Percentiles rank a stretch among this genome's conserved stretches.
Conservation (phyloP, 2,113 vertebrate species). For the Lasiurus borealis region DNA sequence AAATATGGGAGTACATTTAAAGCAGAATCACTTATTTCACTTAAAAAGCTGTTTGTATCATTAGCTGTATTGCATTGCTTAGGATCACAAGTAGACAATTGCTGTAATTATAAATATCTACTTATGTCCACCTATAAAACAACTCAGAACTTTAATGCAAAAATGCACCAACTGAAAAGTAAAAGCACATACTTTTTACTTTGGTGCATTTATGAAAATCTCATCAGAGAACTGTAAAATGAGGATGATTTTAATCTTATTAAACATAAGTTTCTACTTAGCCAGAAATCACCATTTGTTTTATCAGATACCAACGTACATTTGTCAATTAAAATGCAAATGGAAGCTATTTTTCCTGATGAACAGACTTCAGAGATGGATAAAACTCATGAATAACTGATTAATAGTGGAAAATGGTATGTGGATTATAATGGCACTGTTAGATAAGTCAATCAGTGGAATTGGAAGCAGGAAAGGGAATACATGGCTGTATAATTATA, state of each 20-base stretch:
- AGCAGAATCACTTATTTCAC: background rate
- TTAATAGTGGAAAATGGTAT: conserved; percentile 64
- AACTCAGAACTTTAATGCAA: background rate
- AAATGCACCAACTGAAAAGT: background rate
- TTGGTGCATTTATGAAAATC: conserved; percentile 47
- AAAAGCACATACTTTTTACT: background rate
- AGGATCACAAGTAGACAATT: background rate
- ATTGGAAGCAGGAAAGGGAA: conserved; percentile 64
- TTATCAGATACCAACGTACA: conserved; percentile 25
- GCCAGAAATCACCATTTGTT: conserved; percentile 35
- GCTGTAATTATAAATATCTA: background rate
- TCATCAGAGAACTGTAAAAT: conserved; percentile 51
- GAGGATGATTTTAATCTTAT: conserved; percentile 51
- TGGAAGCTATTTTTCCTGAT: conserved; percentile 58
- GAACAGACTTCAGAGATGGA: conserved; percentile 63
- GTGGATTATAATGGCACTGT: conserved; percentile 56
- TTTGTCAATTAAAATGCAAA: conserved; percentile 75
- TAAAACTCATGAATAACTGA: conserved; percentile 75
- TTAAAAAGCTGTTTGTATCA: background rate
- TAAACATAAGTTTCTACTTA: conserved; percentile 16
- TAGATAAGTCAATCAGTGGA: conserved; percentile 70
- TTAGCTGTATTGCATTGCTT: background rate
- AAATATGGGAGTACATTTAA: background rate
- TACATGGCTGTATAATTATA: conserved; percentile 63
- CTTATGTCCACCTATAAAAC: background rate